Evolutionary conservation across 2,888 invertebrate genomes (phyloP), one percentile per base, ranked within the genome.

Genomic region (Allacma fusca): DNA sequence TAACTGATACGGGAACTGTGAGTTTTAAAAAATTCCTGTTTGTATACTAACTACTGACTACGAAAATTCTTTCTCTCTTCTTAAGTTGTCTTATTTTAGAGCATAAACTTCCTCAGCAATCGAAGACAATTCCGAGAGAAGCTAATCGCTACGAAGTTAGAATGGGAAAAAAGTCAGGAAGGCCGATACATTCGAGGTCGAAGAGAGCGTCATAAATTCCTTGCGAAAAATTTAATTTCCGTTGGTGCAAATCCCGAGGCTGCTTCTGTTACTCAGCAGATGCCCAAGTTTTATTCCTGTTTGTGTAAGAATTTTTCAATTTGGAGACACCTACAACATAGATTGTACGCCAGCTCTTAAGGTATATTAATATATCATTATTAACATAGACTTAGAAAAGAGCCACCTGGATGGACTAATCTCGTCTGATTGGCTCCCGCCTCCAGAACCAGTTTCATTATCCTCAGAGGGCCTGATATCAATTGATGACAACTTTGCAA

Each of bases 281-380:
- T 69, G 69, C 43, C 69, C 43, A 69, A 69, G 43, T 43, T 69
- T 13, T 69, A 43, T 24, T 69, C 69, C 5, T 69, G 69, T 69
- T 43, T 69, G 12, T 69, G 69, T 69, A 68, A 68, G 68, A n/a
- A n/a, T n/a, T n/a, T n/a, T n/a, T n/a, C n/a, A n/a, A n/a, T n/a
- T n/a, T n/a, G n/a, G n/a, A n/a, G n/a, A n/a, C n/a, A n/a, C n/a
- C n/a, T n/a, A n/a, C n/a, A n/a, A n/a, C n/a, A n/a, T n/a, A n/a
- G n/a, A n/a, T n/a, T n/a, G n/a, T n/a, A n/a, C n/a, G n/a, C n/a
- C n/a, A n/a, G n/a, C n/a, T n/a, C n/a, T n/a, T n/a, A n/a, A n/a
- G n/a, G n/a, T n/a, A n/a, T n/a, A n/a, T n/a, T n/a, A n/a, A n/a
- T 23, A 40, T 21, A n/a, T n/a, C 7, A 29, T 68, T 1, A 19